Base-by-base conservation (phyloP, 2,888 invertebrate genomes). In the Formica aserva region DNA sequence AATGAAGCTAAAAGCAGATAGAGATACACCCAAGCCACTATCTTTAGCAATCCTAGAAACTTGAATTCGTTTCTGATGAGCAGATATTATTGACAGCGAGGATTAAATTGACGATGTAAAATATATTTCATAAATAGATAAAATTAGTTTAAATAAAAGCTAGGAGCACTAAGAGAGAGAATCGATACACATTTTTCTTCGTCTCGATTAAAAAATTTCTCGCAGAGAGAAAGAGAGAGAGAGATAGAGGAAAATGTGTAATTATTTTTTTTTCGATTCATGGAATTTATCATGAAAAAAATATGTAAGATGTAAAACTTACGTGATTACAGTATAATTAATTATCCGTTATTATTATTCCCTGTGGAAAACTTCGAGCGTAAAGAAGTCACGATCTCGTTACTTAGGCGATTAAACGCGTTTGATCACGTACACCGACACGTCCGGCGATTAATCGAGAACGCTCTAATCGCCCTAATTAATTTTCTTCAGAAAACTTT, bases 381-480 rank as follows among this genome's bases (percentile, higher is more conserved):
- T 18, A 69, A 67, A 69, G 13, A 71, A n/a, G 60, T 62, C 78
- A 29, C 77, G 67, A 77, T 57, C 66, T 60, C 48, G 35, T 80
- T 69, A 62, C 52, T 52, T 32, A 29, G 35, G 11, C 71, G 78
- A 71, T 80, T 71, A 71, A 71, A 80, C 32, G 35, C 35, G 26
- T 71, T 45, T 32, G 26, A 45, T 41, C 32, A 45, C 45, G 62
- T 48, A 13, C n/a, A 26, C 32, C 45, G 4, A 13, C 69, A 13
- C n/a, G 5, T 67, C 57, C 6, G 45, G 18, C 26, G n/a, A 69
- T 71, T 80, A 80, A 78, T 78, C 78, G 69, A 2, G 22, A 18
- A 29, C 45, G 45, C 69, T 69, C n/a, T 62, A 69, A 38, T 69
- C 78, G 52, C 26, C 29, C 45, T 80, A 80, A 80, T 80, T 69